Evolutionary conservation across 2,888 invertebrate genomes (phyloP).

Genomic region (Synergus itoensis): DNA sequence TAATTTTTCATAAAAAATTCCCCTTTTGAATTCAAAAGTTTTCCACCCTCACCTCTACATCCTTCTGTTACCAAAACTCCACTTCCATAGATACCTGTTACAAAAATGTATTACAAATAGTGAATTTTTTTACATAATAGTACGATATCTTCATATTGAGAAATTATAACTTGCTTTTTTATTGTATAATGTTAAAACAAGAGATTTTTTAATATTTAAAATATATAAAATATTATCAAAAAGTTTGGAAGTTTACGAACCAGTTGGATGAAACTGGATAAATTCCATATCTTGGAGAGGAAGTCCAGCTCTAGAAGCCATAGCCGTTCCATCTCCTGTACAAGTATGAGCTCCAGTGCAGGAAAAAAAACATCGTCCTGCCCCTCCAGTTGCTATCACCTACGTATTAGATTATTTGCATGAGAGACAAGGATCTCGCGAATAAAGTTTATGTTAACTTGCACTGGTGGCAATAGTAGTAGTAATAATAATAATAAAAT

Average conservation of each 20-base stretch:
- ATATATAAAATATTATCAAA: not conserved
- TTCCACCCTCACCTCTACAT: slow-evolving; percentile 97
- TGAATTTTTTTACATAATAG: too few species aligned
- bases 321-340: slow-evolving; percentile 97
- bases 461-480: not conserved
- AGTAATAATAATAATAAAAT: not conserved
- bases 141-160: too few species aligned
- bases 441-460: not conserved
- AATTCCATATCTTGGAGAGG: slow-evolving; percentile 98
- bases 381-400: slow-evolving; percentile 72
- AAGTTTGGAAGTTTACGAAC: slow-evolving; percentile 73
- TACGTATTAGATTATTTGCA: slow-evolving; percentile 46
- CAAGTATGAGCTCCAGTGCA: slow-evolving; percentile 99
- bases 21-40: slow-evolving; percentile 95
- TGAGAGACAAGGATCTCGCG: not conserved
- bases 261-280: slow-evolving; percentile 99
- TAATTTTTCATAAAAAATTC: slow-evolving; percentile 99
- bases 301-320: slow-evolving; percentile 95
- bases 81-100: slow-evolving; percentile 94
- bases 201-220: not conserved
- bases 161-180: not conserved
- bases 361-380: slow-evolving; percentile 87
- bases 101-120: too few species aligned
- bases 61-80: slow-evolving; percentile 99
- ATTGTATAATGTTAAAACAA: not conserved